A percentile compares a stretch with the other conserved stretches of the same genome.
These are phyloP conservation scores for Drosophila sordidula DNA, from an alignment of 2,888 invertebrate species.

Conservation along the genomic window DNA sequence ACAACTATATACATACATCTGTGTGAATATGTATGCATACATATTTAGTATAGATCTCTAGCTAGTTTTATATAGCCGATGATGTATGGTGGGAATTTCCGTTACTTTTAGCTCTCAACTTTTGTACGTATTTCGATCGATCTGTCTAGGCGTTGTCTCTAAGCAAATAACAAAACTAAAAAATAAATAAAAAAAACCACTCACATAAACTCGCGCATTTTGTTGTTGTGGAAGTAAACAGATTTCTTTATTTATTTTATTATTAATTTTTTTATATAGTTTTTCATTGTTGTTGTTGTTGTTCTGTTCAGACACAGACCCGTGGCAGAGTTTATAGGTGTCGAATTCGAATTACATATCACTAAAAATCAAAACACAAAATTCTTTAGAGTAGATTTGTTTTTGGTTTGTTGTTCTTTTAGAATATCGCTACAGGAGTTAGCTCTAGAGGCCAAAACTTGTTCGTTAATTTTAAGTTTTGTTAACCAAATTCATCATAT, in stretches of 20 bases:
- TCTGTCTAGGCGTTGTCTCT: conserved; percentile 31
- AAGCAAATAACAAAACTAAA: conserved; percentile 9
- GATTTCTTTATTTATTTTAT: conserved; percentile 78
- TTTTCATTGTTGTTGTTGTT: conserved; percentile 36
- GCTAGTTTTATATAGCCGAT: conserved; percentile 62
- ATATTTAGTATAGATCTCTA: conserved; percentile 44
- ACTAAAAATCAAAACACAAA: conserved; percentile 69
- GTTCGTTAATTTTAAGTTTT: conserved; percentile 37
- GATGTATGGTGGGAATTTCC: conserved; percentile 78
- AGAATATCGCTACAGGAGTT: conserved; percentile 73
- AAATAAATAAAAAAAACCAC: conserved; percentile 6
- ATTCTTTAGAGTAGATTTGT: conserved; percentile 44
- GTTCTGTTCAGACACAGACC: conserved; percentile 57
- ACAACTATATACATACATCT: too few relatives aligned
- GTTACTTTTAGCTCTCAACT: conserved; percentile 51
- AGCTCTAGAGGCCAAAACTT: conserved; percentile 60
- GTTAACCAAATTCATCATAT: conserved; percentile 53
- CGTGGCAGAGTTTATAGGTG: conserved; percentile 68
- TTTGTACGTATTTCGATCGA: conserved; percentile 37
- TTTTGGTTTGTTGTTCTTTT: conserved; percentile 55
- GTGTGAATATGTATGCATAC: background rate
- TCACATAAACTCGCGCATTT: conserved; percentile 17
- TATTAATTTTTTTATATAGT: conserved; percentile 56
- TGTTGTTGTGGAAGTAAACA: conserved; percentile 77
- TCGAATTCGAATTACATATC: conserved; percentile 68